Conservation (phyloP, 2,888 invertebrate genomes). For the Steinernema hermaphroditum region DNA sequence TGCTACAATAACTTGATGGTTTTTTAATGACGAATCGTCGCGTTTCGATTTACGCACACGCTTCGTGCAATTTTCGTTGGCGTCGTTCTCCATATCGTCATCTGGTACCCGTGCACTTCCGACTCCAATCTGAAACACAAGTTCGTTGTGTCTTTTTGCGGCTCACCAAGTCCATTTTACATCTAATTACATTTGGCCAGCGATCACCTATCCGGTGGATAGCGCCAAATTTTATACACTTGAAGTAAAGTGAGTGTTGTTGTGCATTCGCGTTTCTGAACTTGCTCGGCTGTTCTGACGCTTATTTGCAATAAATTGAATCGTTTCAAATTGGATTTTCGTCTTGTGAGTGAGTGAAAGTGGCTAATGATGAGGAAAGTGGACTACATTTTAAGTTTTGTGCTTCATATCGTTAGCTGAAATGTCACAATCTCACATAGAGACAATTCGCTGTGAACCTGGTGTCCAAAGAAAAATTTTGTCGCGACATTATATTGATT, state of each 20-base stretch:
- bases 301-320: slow-evolving; percentile 14
- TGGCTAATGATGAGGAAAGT: slow-evolving; percentile 19
- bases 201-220: no score
- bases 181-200: no score
- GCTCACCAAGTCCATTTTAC: no score
- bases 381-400: slow-evolving; percentile 11
- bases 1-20: slow-evolving; percentile 67
- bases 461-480: background rate
- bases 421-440: no score
- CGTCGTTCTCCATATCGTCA: slow-evolving; percentile 31
- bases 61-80: slow-evolving; percentile 34
- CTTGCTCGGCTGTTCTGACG: background rate
- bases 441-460: no score
- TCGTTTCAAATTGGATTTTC: slow-evolving; percentile 20
- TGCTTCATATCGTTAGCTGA: no score
- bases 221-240: no score
- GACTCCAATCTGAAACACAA: slow-evolving; percentile 50
- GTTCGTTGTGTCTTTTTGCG: slow-evolving; percentile 26
- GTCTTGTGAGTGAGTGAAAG: slow-evolving; percentile 3
- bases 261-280: background rate
- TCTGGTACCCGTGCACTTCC: slow-evolving; percentile 45
- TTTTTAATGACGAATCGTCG: background rate
- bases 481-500: slow-evolving; percentile 1
- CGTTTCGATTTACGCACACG: background rate
- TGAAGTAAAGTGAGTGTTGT: no score